Evolutionary conservation across 2,113 vertebrate genomes (phyloP), one percentile per base, ranked within the genome.

Genomic region (Motacilla alba): DNA sequence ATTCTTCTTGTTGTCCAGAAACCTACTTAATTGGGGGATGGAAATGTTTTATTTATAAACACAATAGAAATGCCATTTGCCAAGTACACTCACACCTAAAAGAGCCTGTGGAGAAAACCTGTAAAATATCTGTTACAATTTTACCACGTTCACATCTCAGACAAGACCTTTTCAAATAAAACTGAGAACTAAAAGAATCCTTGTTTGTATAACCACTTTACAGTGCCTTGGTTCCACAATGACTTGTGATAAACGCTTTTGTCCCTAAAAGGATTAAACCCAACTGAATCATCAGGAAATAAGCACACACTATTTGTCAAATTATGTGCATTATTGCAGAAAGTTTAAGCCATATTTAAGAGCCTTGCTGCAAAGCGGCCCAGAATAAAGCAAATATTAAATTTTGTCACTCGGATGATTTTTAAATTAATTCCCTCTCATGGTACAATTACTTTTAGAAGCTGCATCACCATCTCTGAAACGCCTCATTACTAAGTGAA

Each of bases 351-450:
- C 49, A 7, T 7, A 31, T 41, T 86, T 66, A 66, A 88, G 46
- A 73, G 59, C 37, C 13, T 53, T 46, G 46, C 53, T 35, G 64
- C 73, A 83, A 68, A 83, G 79, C 0, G 0, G 56, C 84, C 74
- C 27, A 60, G 85, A 94, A 87, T 72, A 86, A 87, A 46, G 82
- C 66, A 95, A 85, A 82, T 82, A 85, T 20, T 93, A 58, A n/a
- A 87, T 93, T 87, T 73, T 82, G 78, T 90, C 75, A 90, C 70
- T 83, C 16, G 37, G 92, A 37, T 68, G 70, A 85, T 37, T 95
- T 95, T 93, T 66, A 85, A 44, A 82, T 83, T 15, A 83, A 79
- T 76, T 91, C 78, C 60, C 39, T 70, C 59, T 90, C 74, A 26
- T 12, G 75, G 72, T 30, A 88, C 70, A 83, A 76, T 83, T 73